Evolutionary conservation across 2,113 vertebrate species (phyloP), one percentile per base, ranked within the genome.

Genomic region (Promerops cafer): DNA sequence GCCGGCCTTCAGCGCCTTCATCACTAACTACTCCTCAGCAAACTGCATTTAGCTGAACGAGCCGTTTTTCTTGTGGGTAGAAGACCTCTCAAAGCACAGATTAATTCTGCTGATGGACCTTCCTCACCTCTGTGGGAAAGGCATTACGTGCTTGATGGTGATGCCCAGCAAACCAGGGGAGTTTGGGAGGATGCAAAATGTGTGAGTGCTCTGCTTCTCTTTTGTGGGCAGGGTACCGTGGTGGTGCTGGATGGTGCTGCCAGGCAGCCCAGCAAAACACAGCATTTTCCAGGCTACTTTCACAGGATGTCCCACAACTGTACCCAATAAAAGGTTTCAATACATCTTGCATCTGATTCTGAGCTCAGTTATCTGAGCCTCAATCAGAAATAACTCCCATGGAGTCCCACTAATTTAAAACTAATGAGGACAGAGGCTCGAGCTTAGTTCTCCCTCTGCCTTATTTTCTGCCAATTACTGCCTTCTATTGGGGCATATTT

Each of bases 31-130:
- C 64, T 47, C 75, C 60, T 79, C 84, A 69, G 47, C 83, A 89
- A 95, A 83, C 59, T 63, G 37, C 35, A 37, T 79, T 80, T 40
- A 83, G 88, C 63, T 44, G 83, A 94, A 89, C 0, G 19, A 96
- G 88, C 87, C 84, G 95, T 75, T 69, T 52, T 83, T 33, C 82
- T 89, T 44, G 42, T 15, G 23, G 78, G 89, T 24, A 71, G 59
- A 83, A 63, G 68, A 71, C 54, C 42, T 92, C 87, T 93, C 37
- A 6, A 85, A 97, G 94, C 69, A 85, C 61, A 95, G 81, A 92
- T 93, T 89, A 83, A 92, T 93, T 92, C 95, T 82, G 22, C 68
- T 94, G 93, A 90, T 95, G 94, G 71, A 27, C 96, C 96, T 96
- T 91, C 95, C 97, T 90, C 93, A 78, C 83, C 78, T 95, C 93